Evolutionary conservation across 1,140 invertebrate genomes (phyloP).

Genomic region (Galendromus occidentalis): DNA sequence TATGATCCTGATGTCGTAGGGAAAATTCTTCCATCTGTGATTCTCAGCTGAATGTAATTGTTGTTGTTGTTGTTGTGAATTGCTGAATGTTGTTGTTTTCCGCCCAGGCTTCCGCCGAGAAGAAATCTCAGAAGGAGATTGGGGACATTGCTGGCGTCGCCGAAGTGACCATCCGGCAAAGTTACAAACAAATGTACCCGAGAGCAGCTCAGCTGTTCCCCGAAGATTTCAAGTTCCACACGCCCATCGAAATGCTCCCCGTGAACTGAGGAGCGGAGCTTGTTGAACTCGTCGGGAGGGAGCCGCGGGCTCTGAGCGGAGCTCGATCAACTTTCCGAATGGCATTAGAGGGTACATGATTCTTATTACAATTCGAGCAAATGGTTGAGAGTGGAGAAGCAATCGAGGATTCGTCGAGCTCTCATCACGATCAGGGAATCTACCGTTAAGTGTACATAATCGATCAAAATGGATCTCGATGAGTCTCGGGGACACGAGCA

Average conservation of each 20-base stretch:
- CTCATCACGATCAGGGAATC: too few species aligned
- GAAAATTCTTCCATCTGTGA: conserved; percentile 7
- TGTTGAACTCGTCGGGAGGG: too few species aligned
- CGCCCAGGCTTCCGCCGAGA: conserved; percentile 66
- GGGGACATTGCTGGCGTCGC: conserved; percentile 96
- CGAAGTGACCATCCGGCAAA: conserved; percentile 92
- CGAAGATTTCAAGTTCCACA: conserved; percentile 83
- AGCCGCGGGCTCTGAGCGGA: too few species aligned
- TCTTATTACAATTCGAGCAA: too few species aligned
- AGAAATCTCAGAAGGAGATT: conserved; percentile 90
- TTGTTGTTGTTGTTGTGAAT: conserved; percentile 13
- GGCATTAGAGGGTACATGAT: too few species aligned
- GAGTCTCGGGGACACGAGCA: too few species aligned
- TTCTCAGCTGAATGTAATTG: neutral
- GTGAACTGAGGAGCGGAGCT: neutral
- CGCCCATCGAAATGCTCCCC: conserved; percentile 80
- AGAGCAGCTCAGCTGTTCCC: conserved; percentile 78
- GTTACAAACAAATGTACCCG: conserved; percentile 94
- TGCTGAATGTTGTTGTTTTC: neutral
- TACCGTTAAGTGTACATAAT: too few species aligned
- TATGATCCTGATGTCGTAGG: too few species aligned
- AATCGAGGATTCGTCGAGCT: too few species aligned
- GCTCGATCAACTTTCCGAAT: too few species aligned
- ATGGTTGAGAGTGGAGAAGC: too few species aligned
- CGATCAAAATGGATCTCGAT: too few species aligned